phyloP scores from a whole-genome alignment of 2,113 vertebrate genomes.

The Daubentonia madagascariensis region DNA sequence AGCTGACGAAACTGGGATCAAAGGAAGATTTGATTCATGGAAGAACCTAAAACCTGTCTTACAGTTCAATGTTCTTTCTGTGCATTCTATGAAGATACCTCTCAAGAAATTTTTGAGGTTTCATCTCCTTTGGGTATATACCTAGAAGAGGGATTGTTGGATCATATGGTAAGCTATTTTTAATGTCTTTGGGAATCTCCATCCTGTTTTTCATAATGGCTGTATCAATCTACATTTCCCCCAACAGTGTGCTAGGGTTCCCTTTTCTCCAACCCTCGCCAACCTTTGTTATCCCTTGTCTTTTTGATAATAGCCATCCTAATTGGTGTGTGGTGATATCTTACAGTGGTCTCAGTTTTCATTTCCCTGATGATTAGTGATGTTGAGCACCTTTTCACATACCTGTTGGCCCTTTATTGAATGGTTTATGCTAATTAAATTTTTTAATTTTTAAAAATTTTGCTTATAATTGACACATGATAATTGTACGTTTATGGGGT shows the following conservation, averaged over 20 bases:
- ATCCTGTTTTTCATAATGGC: background rate
- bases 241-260: background rate
- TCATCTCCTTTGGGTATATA: background rate
- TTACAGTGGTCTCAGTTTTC: background rate
- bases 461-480: background rate
- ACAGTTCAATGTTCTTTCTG: background rate
- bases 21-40: conserved; percentile 1
- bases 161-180: background rate
- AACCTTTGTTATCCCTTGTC: background rate
- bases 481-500: background rate
- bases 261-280: background rate
- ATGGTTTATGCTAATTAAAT: background rate
- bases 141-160: background rate
- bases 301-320: background rate
- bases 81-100: background rate
- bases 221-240: background rate
- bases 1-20: background rate
- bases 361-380: background rate
- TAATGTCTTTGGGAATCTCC: background rate
- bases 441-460: background rate
- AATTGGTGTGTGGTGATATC: background rate
- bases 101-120: background rate
- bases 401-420: background rate
- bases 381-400: background rate
- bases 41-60: background rate